Conservation (phyloP, 2,797 vertebrate genomes). For the Pelodytes ibericus region DNA sequence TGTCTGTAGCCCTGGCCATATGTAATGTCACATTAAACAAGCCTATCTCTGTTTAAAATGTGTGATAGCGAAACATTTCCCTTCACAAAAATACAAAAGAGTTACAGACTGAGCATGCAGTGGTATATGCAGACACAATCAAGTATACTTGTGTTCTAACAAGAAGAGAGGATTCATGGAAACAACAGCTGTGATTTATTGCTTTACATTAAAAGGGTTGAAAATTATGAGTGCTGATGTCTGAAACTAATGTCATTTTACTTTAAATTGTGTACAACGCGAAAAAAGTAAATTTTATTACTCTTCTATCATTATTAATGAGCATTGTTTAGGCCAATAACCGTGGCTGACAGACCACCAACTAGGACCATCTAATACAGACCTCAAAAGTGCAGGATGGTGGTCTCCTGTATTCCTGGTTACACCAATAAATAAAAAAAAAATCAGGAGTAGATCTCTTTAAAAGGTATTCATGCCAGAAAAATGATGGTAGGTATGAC, state of each 20-base stretch:
- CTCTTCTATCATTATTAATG: no score
- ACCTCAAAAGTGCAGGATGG: no score
- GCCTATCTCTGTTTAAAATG: slow-evolving; percentile 17
- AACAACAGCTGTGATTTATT: slow-evolving; percentile 60
- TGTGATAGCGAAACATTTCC: background rate
- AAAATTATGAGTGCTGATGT: slow-evolving; percentile 59
- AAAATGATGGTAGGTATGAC: no score
- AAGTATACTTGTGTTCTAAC: slow-evolving; percentile 50
- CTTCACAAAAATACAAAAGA: slow-evolving; percentile 9
- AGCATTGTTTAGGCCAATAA: no score
- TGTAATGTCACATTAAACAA: background rate
- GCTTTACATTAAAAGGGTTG: slow-evolving; percentile 49
- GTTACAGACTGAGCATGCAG: background rate
- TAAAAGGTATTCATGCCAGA: no score
- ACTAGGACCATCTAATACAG: no score
- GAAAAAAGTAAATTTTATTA: no score
- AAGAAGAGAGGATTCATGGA: slow-evolving; percentile 62
- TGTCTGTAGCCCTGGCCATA: background rate
- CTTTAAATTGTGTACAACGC: no score
- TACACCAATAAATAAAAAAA: no score
- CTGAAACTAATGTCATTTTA: slow-evolving; percentile 56
- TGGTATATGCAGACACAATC: slow-evolving; percentile 29
- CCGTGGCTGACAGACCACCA: no score
- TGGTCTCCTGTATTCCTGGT: no score
- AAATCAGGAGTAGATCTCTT: no score